These are phyloP conservation scores for Ditylenchus dipsaci DNA, from an alignment of 1,140 invertebrate species.

Conservation along the genomic window DNA sequence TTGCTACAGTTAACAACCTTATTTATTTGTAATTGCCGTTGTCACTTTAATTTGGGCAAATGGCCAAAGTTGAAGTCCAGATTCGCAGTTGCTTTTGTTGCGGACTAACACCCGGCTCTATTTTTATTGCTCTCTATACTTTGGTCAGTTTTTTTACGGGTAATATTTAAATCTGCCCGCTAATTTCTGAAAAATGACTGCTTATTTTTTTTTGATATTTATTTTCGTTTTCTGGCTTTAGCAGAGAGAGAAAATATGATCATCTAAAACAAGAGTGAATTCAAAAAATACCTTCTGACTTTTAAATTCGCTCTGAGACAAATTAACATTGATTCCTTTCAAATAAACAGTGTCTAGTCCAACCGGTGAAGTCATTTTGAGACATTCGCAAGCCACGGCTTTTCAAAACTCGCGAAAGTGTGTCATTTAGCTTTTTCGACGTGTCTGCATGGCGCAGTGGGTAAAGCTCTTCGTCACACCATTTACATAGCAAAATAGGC, in stretches of 20 bases:
- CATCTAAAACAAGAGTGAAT: too few species aligned
- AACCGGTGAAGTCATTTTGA: too few species aligned
- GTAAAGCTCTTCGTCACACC: too few species aligned
- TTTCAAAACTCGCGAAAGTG: too few species aligned
- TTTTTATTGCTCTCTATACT: constrained; percentile 55
- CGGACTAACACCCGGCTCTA: constrained; percentile 45
- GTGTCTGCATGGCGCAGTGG: too few species aligned
- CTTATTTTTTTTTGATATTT: constrained; percentile 23
- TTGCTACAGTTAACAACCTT: background rate
- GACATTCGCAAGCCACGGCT: too few species aligned
- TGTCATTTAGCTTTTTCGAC: too few species aligned
- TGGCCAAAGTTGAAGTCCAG: constrained; percentile 57
- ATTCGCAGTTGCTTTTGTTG: constrained; percentile 55
- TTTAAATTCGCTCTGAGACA: background rate
- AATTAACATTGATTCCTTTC: background rate
- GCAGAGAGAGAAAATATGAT: background rate
- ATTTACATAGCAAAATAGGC: too few species aligned
- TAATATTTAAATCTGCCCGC: too few species aligned
- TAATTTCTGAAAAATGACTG: too few species aligned
- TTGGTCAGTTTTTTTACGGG: constrained; percentile 45
- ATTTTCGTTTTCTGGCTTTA: constrained; percentile 13
- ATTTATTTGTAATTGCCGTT: constrained; percentile 2
- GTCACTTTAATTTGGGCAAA: constrained; percentile 3
- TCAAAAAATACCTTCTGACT: too few species aligned
- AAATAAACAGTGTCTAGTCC: background rate